Conservation (phyloP, 2,113 vertebrate genomes). For the Trichechus manatus region DNA sequence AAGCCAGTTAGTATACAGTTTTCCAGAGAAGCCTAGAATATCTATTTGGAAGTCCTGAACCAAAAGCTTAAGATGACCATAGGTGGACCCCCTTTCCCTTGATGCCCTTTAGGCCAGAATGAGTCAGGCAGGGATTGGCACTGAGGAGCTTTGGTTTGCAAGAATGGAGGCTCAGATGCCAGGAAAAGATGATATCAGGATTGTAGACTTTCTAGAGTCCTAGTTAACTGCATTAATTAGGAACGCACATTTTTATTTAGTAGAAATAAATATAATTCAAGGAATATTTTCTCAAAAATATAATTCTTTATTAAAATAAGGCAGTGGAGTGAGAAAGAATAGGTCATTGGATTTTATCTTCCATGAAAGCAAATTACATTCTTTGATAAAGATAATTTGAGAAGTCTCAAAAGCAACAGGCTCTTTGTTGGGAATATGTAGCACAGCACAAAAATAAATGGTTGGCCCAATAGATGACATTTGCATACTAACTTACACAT, state of each 20-base stretch:
- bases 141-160: neutral
- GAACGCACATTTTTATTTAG: slow-evolving; percentile 19
- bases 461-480: neutral
- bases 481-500: slow-evolving; percentile 50
- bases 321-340: neutral
- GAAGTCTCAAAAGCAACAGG: slow-evolving; percentile 46
- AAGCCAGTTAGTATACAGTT: neutral
- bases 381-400: slow-evolving; percentile 19
- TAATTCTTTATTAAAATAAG: slow-evolving; percentile 54
- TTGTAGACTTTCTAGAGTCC: neutral
- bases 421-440: neutral
- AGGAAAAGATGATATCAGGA: neutral
- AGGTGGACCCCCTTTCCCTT: neutral
- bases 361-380: slow-evolving; percentile 43
- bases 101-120: neutral
- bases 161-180: neutral
- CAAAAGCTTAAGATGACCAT: neutral
- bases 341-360: slow-evolving; percentile 62
- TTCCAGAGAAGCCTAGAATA: slow-evolving; percentile 19
- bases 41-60: neutral
- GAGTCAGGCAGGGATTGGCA: neutral
- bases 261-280: neutral
- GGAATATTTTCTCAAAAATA: slow-evolving; percentile 2
- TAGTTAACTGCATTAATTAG: neutral
- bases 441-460: neutral